Percentiles rank a stretch among this genome's conserved stretches.
phyloP scores from a whole-genome alignment of 2,888 invertebrate genomes.

The Onchidella celtica region DNA sequence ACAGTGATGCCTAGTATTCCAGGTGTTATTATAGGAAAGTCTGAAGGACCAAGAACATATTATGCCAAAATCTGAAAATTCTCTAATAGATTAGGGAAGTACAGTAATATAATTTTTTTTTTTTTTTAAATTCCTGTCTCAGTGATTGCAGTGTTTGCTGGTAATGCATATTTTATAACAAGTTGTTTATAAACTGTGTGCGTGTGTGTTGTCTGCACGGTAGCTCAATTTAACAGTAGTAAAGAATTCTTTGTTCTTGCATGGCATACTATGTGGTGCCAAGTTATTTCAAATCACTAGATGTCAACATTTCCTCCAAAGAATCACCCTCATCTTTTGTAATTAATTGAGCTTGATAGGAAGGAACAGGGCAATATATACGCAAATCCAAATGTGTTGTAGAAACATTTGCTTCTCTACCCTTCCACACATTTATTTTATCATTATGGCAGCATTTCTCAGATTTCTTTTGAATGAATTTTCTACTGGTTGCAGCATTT shows the following conservation, averaged over 20 bases:
- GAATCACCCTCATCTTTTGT: too few relatives aligned
- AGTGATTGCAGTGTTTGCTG: slow-evolving; percentile 20
- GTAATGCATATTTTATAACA: not conserved
- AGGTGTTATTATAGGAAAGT: slow-evolving; percentile 3
- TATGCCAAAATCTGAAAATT: not conserved
- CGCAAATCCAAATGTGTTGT: slow-evolving; percentile 11
- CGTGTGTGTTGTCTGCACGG: not conserved
- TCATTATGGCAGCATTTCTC: slow-evolving; percentile 33
- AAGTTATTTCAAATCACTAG: not conserved
- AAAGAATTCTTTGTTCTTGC: not conserved
- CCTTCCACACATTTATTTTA: not conserved
- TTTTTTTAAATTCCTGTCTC: slow-evolving; percentile 26
- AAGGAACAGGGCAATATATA: not conserved
- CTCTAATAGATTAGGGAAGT: not conserved
- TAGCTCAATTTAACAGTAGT: not conserved
- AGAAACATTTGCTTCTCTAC: not conserved
- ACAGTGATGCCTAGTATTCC: slow-evolving; percentile 8
- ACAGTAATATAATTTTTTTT: too few relatives aligned
- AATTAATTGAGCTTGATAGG: too few relatives aligned
- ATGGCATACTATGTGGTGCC: slow-evolving; percentile 1
- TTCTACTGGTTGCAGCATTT: not conserved
- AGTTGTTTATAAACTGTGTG: not conserved
- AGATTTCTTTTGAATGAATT: not conserved
- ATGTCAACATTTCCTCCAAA: too few relatives aligned
- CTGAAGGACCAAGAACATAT: slow-evolving; percentile 4